Conservation (phyloP, 92 coral and sea anemone species). For the Actinostola sp. region DNA sequence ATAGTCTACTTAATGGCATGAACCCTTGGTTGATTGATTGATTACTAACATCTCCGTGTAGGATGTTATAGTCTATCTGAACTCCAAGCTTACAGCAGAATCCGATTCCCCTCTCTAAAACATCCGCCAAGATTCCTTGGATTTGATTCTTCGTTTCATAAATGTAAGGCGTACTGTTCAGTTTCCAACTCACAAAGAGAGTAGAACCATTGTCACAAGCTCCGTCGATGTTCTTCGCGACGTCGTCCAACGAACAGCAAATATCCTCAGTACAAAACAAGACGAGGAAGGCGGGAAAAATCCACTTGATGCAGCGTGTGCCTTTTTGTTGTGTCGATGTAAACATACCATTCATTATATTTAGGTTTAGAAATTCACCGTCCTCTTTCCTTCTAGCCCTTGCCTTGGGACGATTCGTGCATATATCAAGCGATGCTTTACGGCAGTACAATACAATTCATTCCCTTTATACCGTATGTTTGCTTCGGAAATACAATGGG, state of each 20-base stretch:
- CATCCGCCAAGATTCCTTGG: constrained; percentile 72
- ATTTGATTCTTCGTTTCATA: constrained; percentile 27
- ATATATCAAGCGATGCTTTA: too few species aligned
- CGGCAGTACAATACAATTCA: too few species aligned
- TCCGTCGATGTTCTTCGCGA: constrained; percentile 21
- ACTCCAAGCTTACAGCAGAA: constrained; percentile 56
- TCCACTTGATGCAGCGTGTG: not conserved
- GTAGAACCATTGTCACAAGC: constrained; percentile 50
- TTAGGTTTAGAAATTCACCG: too few species aligned
- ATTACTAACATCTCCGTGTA: not conserved
- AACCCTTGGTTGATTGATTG: constrained; percentile 17
- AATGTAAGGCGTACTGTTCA: constrained; percentile 64
- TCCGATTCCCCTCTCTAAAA: constrained; percentile 57
- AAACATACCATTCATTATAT: not conserved
- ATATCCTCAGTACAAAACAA: constrained; percentile 6
- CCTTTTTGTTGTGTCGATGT: not conserved
- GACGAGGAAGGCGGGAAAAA: constrained; percentile 5
- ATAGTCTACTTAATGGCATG: constrained; percentile 74
- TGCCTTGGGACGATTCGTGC: too few species aligned
- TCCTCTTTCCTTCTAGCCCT: too few species aligned
- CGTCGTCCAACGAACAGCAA: not conserved
- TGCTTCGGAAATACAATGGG: too few species aligned
- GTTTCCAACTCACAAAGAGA: constrained; percentile 63
- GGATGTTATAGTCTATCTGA: constrained; percentile 14
- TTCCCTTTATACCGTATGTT: too few species aligned